Conservation (phyloP, 2,888 invertebrate species). For the Cryptosula pallasiana region DNA sequence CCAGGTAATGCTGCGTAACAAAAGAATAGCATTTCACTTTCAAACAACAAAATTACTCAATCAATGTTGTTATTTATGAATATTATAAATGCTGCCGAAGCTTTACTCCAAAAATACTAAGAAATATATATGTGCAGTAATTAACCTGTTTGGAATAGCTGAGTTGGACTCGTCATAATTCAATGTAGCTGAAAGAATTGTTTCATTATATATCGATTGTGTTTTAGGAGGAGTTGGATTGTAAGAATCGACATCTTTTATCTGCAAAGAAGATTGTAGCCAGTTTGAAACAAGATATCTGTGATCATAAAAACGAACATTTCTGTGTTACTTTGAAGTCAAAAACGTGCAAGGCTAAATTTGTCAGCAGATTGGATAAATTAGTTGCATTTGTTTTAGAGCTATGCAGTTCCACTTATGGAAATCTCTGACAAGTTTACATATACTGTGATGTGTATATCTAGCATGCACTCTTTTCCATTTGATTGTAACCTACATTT, state of each 20-base stretch:
- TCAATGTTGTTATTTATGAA: no score
- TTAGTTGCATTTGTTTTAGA: background rate
- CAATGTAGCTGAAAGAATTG: no score
- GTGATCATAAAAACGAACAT: background rate
- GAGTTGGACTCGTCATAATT: no score
- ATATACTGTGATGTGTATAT: no score
- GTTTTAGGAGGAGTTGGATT: background rate
- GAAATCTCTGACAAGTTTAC: background rate
- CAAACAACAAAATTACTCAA: no score
- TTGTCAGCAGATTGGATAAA: background rate
- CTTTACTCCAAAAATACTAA: no score
- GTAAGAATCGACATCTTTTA: background rate
- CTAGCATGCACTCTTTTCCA: no score
- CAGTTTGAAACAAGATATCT: background rate
- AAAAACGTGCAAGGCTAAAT: background rate
- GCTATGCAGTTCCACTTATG: background rate
- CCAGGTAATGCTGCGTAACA: background rate
- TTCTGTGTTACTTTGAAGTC: background rate
- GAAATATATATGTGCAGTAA: no score
- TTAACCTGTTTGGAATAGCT: no score
- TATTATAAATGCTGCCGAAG: no score
- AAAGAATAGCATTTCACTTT: background rate
- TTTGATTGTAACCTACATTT: no score
- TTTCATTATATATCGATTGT: no score
- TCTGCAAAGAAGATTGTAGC: background rate